A percentile compares a stretch with the other conserved stretches of the same genome.
Conservation (phyloP, 1,140 invertebrate genomes). For the Aphidius gifuensis region DNA sequence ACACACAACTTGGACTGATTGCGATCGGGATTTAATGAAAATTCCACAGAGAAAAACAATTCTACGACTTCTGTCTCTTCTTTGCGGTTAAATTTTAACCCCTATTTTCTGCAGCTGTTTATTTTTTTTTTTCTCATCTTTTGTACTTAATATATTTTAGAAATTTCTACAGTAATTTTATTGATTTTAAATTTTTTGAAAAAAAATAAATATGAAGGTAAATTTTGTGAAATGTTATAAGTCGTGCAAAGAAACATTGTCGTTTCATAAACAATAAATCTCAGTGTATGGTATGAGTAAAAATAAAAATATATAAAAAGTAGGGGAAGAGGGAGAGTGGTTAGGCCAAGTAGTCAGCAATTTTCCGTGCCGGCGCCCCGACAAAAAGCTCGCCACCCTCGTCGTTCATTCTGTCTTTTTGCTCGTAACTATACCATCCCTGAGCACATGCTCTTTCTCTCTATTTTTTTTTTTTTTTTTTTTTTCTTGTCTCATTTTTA, state of each 20-base stretch:
- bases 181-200: no score
- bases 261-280: slow-evolving; percentile 26
- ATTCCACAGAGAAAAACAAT: slow-evolving; percentile 33
- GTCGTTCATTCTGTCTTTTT: slow-evolving; percentile 15
- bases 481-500: background rate
- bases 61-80: slow-evolving; percentile 14
- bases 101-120: no score
- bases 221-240: slow-evolving; percentile 2
- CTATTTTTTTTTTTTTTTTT: slow-evolving; percentile 5
- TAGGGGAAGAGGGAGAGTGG: slow-evolving; percentile 7
- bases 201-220: no score
- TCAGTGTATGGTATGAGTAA: background rate
- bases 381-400: slow-evolving; percentile 23
- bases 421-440: slow-evolving; percentile 8
- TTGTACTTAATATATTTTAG: slow-evolving; percentile 9
- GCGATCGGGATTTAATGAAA: slow-evolving; percentile 50
- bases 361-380: slow-evolving; percentile 22
- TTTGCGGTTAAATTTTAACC: no score
- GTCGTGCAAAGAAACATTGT: slow-evolving; percentile 13
- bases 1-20: slow-evolving; percentile 30
- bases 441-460: slow-evolving; percentile 3
- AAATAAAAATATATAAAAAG: no score
- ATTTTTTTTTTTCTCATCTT: background rate
- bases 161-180: background rate
- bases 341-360: slow-evolving; percentile 26